Evolutionary conservation across 2,888 invertebrate species (phyloP).

Genomic region (Drymonia ruficornis): DNA sequence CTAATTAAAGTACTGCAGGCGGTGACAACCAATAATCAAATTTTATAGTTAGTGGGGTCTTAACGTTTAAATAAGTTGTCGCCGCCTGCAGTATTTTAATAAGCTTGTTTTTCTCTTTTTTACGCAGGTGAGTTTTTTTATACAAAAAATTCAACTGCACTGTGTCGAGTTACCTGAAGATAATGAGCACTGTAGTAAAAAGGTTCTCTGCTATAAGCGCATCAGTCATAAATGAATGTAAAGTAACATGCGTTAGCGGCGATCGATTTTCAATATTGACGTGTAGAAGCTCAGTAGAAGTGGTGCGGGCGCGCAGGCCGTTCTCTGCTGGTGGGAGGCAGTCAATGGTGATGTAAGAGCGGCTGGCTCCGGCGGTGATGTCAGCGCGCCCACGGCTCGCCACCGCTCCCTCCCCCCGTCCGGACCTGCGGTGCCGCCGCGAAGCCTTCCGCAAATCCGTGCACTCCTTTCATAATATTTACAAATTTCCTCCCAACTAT

Average conservation of each 20-base stretch:
- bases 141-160: too few relatives aligned
- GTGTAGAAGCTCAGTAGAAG: constrained; percentile 38
- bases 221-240: constrained; percentile 3
- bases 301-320: constrained; percentile 53
- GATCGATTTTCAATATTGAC: constrained; percentile 51
- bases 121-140: too few relatives aligned
- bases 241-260: constrained; percentile 16
- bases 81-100: too few relatives aligned
- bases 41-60: too few relatives aligned
- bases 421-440: constrained; percentile 46
- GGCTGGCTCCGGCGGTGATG: constrained; percentile 80
- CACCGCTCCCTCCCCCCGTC: constrained; percentile 49
- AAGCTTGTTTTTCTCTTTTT: too few relatives aligned
- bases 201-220: not conserved
- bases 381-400: constrained; percentile 76
- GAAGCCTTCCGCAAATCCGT: constrained; percentile 74
- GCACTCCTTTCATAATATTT: constrained; percentile 33
- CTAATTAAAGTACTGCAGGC: too few relatives aligned
- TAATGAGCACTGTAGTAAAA: too few relatives aligned
- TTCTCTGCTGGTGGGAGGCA: constrained; percentile 63
- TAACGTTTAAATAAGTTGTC: too few relatives aligned
- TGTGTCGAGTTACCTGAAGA: too few relatives aligned
- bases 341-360: constrained; percentile 79
- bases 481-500: constrained; percentile 16
- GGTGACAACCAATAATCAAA: too few relatives aligned